Base-by-base conservation (phyloP, 1,140 invertebrate species). In the Pseudomyrmex cubaensis region DNA sequence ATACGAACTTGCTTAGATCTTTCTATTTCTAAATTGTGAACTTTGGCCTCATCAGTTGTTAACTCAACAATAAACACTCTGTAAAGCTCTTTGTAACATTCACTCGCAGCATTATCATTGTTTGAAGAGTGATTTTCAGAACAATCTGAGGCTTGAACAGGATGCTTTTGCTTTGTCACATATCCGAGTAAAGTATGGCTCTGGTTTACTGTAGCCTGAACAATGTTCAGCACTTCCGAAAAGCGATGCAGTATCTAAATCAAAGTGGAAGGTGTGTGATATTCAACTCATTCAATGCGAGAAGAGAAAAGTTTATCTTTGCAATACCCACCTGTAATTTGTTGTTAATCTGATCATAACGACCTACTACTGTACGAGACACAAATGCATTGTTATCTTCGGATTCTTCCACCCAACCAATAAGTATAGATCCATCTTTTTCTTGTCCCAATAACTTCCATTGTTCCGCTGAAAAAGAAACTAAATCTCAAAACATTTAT, bases 381-480 rank as follows among this genome's bases (percentile, higher is more conserved):
- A 66, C 54, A 82, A 90, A 82, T 83, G 89, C 67, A 56, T 92
- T 87, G 10, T 91, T 89, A 20, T 92, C 90, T 25, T 92, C 86
- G 35, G 91, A 92, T 87, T 95, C 95, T 75, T 96, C 95, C 70
- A 95, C 92, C 97, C 97, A 97, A 17, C 96, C 95, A n/a, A 97
- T 94, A 15, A 97, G 87, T 86, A 97, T 92, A 5, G 95, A 95
- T 2, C 96, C 96, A 92, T 97, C 96, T 92, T 96, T 96, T 89
- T 97, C 97, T 93, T 97, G 97, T 0, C 97, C 97, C 76, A 97
- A 93, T 74, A 97, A 94, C 59, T 97, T 95, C 97, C 97, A 97
- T 95, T 97, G 96, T 84, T 96, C 95, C 4, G 96, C 96, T 93
- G 35, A 15, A 57, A 74, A 77, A 22, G 5, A 77, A 3, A 15